These are phyloP conservation scores for Tauraco erythrolophus DNA, from an alignment of 2,113 vertebrate genomes.

Conservation along the genomic window DNA sequence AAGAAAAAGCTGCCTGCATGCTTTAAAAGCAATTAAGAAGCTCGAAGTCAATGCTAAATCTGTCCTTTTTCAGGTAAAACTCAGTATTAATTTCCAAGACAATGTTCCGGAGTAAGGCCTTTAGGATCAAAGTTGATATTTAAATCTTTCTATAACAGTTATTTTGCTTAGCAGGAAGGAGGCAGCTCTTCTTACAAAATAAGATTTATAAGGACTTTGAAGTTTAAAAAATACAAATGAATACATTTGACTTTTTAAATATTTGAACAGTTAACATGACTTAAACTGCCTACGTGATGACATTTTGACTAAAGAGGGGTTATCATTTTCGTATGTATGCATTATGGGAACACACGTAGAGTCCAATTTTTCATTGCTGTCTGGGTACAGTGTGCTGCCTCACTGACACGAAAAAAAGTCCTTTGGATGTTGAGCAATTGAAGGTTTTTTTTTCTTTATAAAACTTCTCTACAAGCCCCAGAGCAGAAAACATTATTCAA, in stretches of 20 bases:
- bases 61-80: neutral
- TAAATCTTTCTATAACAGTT: neutral
- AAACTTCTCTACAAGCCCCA: neutral
- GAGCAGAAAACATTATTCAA: neutral
- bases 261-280: neutral
- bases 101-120: neutral
- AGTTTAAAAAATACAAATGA: neutral
- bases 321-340: neutral
- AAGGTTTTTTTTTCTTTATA: neutral
- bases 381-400: neutral
- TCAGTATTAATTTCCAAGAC: neutral
- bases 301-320: neutral
- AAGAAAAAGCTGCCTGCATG: neutral
- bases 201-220: neutral
- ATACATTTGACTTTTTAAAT: neutral
- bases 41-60: neutral
- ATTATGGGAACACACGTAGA: accelerated
- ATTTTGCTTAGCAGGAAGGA: neutral
- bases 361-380: neutral
- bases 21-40: neutral
- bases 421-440: neutral
- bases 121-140: neutral
- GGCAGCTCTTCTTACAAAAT: neutral
- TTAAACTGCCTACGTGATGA: neutral
- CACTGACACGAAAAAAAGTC: neutral